Evolutionary conservation across 2,113 vertebrate species (phyloP).

Genomic region (Turnix velox): DNA sequence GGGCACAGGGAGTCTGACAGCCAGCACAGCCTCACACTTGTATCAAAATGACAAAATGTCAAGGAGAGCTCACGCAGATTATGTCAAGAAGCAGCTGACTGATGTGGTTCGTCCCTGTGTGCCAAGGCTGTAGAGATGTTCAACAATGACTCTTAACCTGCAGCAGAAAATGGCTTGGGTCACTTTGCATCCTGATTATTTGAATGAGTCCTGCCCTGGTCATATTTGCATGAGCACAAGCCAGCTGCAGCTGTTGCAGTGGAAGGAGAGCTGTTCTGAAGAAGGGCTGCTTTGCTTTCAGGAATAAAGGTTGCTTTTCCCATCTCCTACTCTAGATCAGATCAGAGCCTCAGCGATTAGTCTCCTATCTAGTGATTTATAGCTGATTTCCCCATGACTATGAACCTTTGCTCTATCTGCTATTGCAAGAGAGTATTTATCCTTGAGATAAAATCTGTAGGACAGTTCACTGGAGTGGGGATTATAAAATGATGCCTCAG

Average conservation of each 20-base stretch:
- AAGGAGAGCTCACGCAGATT: not conserved
- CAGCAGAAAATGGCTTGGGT: not conserved
- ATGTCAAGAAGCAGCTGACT: not conserved
- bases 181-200: not conserved
- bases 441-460: not conserved
- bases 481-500: not conserved
- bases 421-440: not conserved
- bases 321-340: not conserved
- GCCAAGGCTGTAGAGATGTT: not conserved
- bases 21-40: accelerated
- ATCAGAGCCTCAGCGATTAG: not conserved
- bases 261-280: not conserved
- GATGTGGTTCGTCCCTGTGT: not conserved
- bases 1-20: not conserved
- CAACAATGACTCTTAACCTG: not conserved
- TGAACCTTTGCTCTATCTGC: not conserved
- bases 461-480: not conserved
- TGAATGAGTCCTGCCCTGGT: not conserved
- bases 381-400: not conserved
- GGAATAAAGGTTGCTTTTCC: not conserved
- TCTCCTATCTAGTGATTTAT: not conserved
- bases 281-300: not conserved
- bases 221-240: not conserved
- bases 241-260: not conserved
- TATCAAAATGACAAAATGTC: not conserved